A percentile compares a stretch with the other conserved stretches of the same genome.
Conservation (phyloP, 2,113 vertebrate genomes). For the Stigmatopora nigra region DNA sequence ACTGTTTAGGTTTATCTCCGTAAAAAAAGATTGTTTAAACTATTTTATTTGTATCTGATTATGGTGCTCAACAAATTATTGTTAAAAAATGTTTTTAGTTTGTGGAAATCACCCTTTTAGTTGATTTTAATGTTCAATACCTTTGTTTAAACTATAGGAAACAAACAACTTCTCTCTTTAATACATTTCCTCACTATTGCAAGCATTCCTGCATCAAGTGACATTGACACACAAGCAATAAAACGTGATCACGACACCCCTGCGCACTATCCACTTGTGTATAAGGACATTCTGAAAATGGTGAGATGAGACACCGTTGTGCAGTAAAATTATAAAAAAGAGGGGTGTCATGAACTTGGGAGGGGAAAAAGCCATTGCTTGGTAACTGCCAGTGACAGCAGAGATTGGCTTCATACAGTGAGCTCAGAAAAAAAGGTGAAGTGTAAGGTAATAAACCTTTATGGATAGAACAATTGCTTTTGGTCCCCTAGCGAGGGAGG, state of each 20-base stretch:
- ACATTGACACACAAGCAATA: constrained; percentile 4
- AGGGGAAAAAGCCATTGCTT: neutral
- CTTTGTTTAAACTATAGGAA: no score
- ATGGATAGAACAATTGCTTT: constrained; percentile 21
- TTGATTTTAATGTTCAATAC: no score
- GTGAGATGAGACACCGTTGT: neutral
- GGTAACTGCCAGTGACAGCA: neutral
- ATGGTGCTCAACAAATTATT: no score
- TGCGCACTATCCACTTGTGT: constrained; percentile 34
- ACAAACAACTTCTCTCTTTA: no score
- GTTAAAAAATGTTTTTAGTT: no score
- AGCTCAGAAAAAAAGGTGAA: constrained; percentile 3
- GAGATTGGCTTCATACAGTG: neutral
- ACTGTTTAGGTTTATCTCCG: no score
- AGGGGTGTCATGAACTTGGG: neutral
- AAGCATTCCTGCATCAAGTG: no score
- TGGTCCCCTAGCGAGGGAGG: constrained; percentile 39
- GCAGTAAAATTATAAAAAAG: constrained; percentile 1
- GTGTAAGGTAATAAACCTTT: constrained; percentile 23
- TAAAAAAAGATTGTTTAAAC: no score
- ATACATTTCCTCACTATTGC: no score
- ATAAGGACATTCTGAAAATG: neutral
- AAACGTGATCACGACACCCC: constrained; percentile 53
- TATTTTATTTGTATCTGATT: no score
- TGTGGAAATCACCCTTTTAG: no score